These are phyloP conservation scores for Pasiphila rectangulata DNA, from an alignment of 2,888 invertebrate species.

Conservation along the genomic window DNA sequence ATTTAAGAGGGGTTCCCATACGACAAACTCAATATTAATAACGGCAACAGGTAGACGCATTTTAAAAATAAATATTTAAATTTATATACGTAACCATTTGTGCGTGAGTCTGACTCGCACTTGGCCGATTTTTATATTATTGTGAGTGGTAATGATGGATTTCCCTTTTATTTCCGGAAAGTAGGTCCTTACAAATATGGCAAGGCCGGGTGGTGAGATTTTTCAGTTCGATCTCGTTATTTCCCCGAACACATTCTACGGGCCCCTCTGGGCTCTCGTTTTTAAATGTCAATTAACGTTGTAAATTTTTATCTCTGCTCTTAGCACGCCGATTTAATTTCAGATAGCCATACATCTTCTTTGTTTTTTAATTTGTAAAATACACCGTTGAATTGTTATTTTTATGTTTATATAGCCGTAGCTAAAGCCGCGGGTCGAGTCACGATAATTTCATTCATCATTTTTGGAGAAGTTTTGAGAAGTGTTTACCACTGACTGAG, in stretches of 20 bases:
- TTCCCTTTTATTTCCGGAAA: slow-evolving; percentile 25
- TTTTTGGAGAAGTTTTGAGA: too few relatives aligned
- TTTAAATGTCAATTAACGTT: slow-evolving; percentile 57
- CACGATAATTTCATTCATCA: too few relatives aligned
- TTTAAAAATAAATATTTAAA: too few relatives aligned
- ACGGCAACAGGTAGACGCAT: too few relatives aligned
- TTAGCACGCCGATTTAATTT: slow-evolving; percentile 46
- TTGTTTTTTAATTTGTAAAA: slow-evolving; percentile 41
- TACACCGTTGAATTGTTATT: slow-evolving; percentile 35
- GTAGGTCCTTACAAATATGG: slow-evolving; percentile 23
- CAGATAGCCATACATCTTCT: slow-evolving; percentile 46
- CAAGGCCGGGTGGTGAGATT: slow-evolving; percentile 14
- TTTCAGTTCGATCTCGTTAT: slow-evolving; percentile 35
- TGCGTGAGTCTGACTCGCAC: too few relatives aligned
- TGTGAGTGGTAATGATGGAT: slow-evolving; percentile 9
- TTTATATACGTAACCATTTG: too few relatives aligned
- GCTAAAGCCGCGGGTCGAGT: too few relatives aligned
- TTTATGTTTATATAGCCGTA: slow-evolving; percentile 35
- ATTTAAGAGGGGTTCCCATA: too few relatives aligned
- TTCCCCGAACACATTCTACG: slow-evolving; percentile 37
- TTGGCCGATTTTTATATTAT: too few relatives aligned
- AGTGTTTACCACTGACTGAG: too few relatives aligned
- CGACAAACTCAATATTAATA: too few relatives aligned
- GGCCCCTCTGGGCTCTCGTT: slow-evolving; percentile 37
- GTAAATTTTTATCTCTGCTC: slow-evolving; percentile 47